phyloP scores from a whole-genome alignment of 2,888 invertebrate genomes.

The Erynnis tages region DNA sequence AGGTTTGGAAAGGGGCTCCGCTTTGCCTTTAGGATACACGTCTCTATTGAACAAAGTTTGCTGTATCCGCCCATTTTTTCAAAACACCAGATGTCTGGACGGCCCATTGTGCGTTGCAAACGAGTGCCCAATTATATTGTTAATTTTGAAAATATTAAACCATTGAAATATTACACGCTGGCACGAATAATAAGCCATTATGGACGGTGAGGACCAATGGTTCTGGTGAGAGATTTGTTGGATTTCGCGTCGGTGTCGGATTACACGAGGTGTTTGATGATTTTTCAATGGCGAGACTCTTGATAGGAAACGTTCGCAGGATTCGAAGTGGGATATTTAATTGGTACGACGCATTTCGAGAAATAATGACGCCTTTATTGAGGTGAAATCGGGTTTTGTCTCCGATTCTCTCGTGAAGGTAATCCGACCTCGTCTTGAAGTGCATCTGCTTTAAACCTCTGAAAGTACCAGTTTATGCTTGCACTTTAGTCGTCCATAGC shows the following conservation, averaged over 20 bases:
- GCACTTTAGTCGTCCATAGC: no score
- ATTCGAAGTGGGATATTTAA: no score
- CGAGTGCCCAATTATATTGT: slow-evolving; percentile 80
- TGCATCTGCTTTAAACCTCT: no score
- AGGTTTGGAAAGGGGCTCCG: slow-evolving; percentile 29
- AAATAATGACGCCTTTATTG: no score
- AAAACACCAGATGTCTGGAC: slow-evolving; percentile 69
- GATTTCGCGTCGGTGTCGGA: slow-evolving; percentile 18
- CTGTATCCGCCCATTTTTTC: slow-evolving; percentile 78
- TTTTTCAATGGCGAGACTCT: no score
- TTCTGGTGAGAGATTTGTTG: slow-evolving; percentile 35
- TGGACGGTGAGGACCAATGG: slow-evolving; percentile 33
- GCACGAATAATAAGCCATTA: slow-evolving; percentile 75
- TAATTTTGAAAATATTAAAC: slow-evolving; percentile 77
- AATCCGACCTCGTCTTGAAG: no score
- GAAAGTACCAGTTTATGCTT: no score
- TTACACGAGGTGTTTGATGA: no score
- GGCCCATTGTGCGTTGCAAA: slow-evolving; percentile 61
- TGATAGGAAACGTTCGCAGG: no score
- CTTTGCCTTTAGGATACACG: slow-evolving; percentile 65
- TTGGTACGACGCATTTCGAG: no score
- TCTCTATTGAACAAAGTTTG: slow-evolving; percentile 72
- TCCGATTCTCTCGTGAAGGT: no score
- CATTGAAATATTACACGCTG: slow-evolving; percentile 71
- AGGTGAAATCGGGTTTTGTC: no score